Percentiles rank a stretch among this genome's conserved stretches.
Conservation (phyloP, 1,140 invertebrate genomes). For the Rhysida immarginata region DNA sequence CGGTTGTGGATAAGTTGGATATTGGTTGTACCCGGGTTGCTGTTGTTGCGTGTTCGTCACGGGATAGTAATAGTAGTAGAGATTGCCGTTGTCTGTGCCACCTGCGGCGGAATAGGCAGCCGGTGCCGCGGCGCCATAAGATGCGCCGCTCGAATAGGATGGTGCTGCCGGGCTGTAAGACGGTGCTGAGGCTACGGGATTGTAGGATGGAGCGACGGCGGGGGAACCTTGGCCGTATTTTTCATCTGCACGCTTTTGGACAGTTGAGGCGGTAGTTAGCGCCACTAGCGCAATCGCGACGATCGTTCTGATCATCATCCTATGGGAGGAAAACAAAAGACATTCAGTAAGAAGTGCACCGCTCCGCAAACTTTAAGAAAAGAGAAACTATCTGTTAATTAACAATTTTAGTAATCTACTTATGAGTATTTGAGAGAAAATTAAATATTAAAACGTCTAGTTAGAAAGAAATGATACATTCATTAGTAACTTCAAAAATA, state of each 20-base stretch:
- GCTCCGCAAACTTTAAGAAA: too few relatives aligned
- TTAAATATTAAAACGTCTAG: too few relatives aligned
- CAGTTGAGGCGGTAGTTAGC: neutral
- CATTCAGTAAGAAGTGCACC: too few relatives aligned
- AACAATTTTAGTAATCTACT: too few relatives aligned
- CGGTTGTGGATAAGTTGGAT: neutral
- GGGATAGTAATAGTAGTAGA: conserved; percentile 11
- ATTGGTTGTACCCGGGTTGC: neutral
- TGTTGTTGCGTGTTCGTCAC: neutral
- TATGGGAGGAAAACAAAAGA: neutral
- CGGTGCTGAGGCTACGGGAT: neutral
- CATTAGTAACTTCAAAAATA: too few relatives aligned
- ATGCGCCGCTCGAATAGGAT: neutral
- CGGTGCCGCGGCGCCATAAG: neutral
- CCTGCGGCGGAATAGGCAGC: neutral
- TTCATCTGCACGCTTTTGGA: neutral
- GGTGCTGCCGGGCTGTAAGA: neutral
- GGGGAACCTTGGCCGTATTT: neutral
- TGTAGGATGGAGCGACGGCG: neutral
- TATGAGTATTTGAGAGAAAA: too few relatives aligned
- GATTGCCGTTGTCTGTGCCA: neutral
- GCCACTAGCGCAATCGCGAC: neutral
- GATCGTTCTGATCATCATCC: neutral
- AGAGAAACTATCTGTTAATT: too few relatives aligned
- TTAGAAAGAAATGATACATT: too few relatives aligned